A percentile compares a stretch with the other conserved stretches of the same genome.
phyloP scores from a whole-genome alignment of 2,888 invertebrate species.

The Urechis unicinctus region DNA sequence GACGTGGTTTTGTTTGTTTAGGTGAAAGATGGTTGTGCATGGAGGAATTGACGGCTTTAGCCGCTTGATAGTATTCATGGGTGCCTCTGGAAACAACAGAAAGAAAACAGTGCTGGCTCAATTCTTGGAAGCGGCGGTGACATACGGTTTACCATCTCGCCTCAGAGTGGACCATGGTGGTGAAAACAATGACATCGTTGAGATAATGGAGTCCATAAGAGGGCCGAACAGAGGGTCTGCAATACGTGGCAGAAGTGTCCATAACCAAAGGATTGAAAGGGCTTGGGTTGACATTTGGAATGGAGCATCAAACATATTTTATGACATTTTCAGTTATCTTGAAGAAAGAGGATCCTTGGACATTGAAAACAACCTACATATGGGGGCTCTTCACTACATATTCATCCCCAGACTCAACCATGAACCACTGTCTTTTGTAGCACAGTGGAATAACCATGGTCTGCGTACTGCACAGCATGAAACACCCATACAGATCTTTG shows the following conservation, averaged over 20 bases:
- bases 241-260: not conserved
- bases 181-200: not conserved
- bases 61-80: not conserved
- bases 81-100: not conserved
- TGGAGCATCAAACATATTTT: not conserved
- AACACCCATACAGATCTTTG: not conserved
- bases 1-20: too few species aligned
- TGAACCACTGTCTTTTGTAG: not conserved
- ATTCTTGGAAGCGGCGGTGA: not conserved
- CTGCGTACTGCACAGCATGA: not conserved
- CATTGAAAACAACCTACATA: not conserved
- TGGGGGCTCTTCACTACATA: not conserved
- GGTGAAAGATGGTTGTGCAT: slow-evolving; percentile 5
- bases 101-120: not conserved
- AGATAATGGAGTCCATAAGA: not conserved
- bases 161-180: slow-evolving; percentile 6
- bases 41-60: slow-evolving; percentile 3
- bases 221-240: not conserved
- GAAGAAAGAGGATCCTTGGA: not conserved
- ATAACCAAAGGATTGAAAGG: slow-evolving; percentile 1
- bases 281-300: not conserved
- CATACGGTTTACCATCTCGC: slow-evolving; percentile 2
- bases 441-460: not conserved
- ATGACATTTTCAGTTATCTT: not conserved
- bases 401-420: not conserved